A percentile compares a stretch with the other conserved stretches of the same genome.
phyloP scores from a whole-genome alignment of 2,888 invertebrate genomes.

The Notodonta dromedarius region DNA sequence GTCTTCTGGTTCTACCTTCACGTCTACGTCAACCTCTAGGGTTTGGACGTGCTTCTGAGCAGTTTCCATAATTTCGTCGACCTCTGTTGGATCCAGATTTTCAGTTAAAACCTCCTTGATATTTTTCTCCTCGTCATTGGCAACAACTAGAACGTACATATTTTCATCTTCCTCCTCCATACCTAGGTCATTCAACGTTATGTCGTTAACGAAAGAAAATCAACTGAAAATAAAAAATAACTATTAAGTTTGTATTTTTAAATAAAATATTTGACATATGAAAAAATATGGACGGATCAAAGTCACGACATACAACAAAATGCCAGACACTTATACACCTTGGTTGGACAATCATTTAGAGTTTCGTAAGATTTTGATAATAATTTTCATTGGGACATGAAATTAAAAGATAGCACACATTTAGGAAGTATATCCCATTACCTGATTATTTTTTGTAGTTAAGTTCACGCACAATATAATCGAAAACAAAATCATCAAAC shows the following conservation, averaged over 20 bases:
- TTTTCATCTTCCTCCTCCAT: slow-evolving; percentile 51
- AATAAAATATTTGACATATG: not conserved
- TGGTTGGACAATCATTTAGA: too few species aligned
- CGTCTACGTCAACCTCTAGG: not conserved
- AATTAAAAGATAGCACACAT: too few species aligned
- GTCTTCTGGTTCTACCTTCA: not conserved
- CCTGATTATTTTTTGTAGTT: too few species aligned
- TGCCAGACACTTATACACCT: not conserved
- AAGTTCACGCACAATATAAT: too few species aligned
- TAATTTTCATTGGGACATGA: too few species aligned
- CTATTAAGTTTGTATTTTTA: not conserved
- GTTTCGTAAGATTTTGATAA: too few species aligned
- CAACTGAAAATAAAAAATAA: too few species aligned
- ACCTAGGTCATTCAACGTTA: not conserved
- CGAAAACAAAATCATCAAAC: too few species aligned
- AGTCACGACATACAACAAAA: not conserved
- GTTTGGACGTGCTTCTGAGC: not conserved
- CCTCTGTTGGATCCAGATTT: not conserved
- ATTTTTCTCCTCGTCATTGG: slow-evolving; percentile 39
- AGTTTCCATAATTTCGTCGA: not conserved
- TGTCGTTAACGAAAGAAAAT: too few species aligned
- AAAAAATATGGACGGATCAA: not conserved
- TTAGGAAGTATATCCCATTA: too few species aligned
- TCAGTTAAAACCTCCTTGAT: not conserved
- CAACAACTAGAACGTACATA: slow-evolving; percentile 49